phyloP scores from a whole-genome alignment of 2,888 invertebrate species.

The Cataglyphis albicans region DNA sequence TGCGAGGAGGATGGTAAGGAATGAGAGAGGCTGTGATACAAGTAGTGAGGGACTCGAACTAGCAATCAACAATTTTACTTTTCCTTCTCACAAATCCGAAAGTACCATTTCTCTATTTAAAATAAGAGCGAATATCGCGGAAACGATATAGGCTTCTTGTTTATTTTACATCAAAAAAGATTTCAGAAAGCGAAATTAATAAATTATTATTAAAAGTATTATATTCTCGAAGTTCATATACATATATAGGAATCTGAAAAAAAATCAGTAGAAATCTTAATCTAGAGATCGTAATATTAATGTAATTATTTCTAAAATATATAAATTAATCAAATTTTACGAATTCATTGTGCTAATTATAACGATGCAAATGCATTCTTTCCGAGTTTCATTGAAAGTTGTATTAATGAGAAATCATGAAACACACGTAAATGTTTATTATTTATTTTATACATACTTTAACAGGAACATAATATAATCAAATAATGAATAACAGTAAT shows the following conservation, averaged over 20 bases:
- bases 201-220: constrained; percentile 8
- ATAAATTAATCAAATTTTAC: not conserved
- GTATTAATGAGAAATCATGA: not conserved
- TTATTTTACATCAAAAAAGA: not conserved
- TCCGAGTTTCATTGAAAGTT: not conserved
- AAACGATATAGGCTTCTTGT: not conserved
- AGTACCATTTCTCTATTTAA: not conserved
- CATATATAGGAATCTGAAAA: not conserved
- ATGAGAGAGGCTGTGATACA: constrained; percentile 38
- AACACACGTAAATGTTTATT: not conserved
- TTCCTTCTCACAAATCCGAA: not conserved
- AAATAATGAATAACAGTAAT: not conserved
- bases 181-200: not conserved
- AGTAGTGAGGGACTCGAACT: constrained; percentile 32
- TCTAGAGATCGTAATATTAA: not conserved
- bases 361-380: not conserved
- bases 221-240: not conserved
- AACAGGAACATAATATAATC: not conserved
- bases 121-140: not conserved
- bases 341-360: not conserved
- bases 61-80: not conserved
- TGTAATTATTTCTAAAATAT: not conserved
- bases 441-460: not conserved
- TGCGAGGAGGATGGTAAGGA: constrained; percentile 42
- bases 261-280: not conserved